Evolutionary conservation across 2,113 vertebrate species (phyloP).

Genomic region (Pundamilia nyererei): DNA sequence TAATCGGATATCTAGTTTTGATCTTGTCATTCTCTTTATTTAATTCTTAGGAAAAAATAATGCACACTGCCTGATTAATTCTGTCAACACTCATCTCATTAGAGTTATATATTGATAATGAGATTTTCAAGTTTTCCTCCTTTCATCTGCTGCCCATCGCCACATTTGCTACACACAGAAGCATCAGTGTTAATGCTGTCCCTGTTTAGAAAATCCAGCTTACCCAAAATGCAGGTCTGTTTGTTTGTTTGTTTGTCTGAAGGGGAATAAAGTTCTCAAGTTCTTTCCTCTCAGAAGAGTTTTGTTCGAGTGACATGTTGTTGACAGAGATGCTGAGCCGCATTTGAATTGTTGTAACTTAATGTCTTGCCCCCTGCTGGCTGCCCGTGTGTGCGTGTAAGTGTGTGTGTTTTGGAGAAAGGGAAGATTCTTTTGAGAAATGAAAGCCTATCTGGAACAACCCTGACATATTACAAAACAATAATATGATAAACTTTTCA

Average conservation of each 20-base stretch:
- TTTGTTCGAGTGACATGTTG: conserved; percentile 10
- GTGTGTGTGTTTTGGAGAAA: background rate
- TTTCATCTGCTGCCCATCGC: background rate
- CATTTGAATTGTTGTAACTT: conserved; percentile 19
- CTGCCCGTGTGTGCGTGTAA: background rate
- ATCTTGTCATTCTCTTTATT: background rate
- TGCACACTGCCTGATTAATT: background rate
- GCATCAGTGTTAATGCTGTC: background rate
- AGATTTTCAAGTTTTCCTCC: background rate
- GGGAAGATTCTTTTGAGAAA: background rate
- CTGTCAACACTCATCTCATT: background rate
- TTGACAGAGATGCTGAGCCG: conserved; percentile 3
- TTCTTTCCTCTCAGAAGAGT: background rate
- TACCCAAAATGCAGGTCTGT: background rate
- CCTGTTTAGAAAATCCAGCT: background rate
- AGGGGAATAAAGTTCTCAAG: background rate
- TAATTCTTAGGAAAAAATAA: background rate
- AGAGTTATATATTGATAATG: background rate
- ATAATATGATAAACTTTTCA: no score
- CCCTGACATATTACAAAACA: no score
- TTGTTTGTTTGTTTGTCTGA: background rate
- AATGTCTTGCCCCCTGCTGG: background rate
- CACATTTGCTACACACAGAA: background rate
- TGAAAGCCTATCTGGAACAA: no score
- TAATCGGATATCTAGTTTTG: background rate